These are phyloP conservation scores for Himantopus leucocephalus DNA, from an alignment of 2,113 vertebrate genomes.

Conservation along the genomic window DNA sequence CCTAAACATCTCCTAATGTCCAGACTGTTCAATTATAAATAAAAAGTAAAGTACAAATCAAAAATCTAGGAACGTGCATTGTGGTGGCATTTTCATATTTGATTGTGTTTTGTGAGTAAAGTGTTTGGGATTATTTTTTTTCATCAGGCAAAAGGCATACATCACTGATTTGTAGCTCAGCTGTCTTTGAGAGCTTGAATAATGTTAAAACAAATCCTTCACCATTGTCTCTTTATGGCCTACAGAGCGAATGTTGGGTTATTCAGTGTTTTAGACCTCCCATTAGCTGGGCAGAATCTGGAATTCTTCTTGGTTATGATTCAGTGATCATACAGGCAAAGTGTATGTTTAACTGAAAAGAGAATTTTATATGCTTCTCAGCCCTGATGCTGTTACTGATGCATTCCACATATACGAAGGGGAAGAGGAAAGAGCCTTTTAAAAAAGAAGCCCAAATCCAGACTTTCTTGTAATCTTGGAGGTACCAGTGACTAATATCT, in stretches of 20 bases:
- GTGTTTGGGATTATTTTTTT: not conserved
- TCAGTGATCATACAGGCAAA: constrained; percentile 78
- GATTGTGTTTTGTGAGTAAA: not conserved
- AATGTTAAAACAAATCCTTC: constrained; percentile 63
- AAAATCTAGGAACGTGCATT: not conserved
- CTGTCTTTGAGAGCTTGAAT: constrained; percentile 52
- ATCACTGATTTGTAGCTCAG: constrained; percentile 28
- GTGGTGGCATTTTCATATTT: not conserved
- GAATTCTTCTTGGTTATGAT: constrained; percentile 73
- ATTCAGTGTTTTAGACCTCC: constrained; percentile 61
- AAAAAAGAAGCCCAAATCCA: constrained; percentile 5
- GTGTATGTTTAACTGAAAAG: constrained; percentile 52
- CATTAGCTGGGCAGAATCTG: constrained; percentile 37
- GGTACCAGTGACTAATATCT: constrained; percentile 56
- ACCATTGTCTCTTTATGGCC: constrained; percentile 65
- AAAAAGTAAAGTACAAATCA: not conserved
- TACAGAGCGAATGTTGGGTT: constrained; percentile 44
- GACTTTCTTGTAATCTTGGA: constrained; percentile 50
- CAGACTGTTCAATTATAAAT: not conserved
- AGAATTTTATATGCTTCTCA: constrained; percentile 1
- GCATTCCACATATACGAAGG: constrained; percentile 56
- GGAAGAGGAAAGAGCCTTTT: constrained; percentile 35
- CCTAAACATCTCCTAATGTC: not conserved
- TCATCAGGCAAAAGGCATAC: not conserved
- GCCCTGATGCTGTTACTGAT: not conserved